Evolutionary conservation across 2,113 vertebrate species (phyloP).

Genomic region (Trinectes maculatus): DNA sequence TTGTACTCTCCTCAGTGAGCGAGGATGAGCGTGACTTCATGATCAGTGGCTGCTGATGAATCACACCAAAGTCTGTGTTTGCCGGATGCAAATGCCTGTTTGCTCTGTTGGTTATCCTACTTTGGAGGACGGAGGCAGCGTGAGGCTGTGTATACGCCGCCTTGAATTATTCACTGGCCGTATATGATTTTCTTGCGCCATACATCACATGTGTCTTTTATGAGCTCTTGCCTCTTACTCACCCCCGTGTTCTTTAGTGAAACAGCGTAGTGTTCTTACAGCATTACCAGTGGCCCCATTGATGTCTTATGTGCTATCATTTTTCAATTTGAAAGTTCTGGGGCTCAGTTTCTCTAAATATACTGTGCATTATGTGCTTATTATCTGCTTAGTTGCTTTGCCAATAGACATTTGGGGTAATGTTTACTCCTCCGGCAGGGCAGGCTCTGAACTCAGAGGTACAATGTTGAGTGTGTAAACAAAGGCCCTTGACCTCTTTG

Average conservation of each 20-base stretch:
- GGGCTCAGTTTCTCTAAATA: constrained; percentile 60
- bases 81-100: constrained; percentile 68
- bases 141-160: constrained; percentile 27
- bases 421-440: constrained; percentile 44
- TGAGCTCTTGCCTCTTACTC: constrained; percentile 10
- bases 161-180: constrained; percentile 64
- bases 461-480: constrained; percentile 13
- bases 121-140: constrained; percentile 38
- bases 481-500: constrained; percentile 10
- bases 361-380: constrained; percentile 53
- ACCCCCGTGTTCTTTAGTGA: neutral
- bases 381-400: constrained; percentile 57
- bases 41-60: constrained; percentile 60
- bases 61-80: constrained; percentile 64
- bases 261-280: constrained; percentile 11
- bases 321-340: constrained; percentile 71
- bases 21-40: constrained; percentile 52
- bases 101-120: constrained; percentile 64
- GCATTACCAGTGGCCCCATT: constrained; percentile 32
- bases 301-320: constrained; percentile 42
- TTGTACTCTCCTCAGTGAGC: constrained; percentile 55
- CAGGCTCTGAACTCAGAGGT: constrained; percentile 16
- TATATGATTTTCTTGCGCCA: constrained; percentile 53
- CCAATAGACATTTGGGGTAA: constrained; percentile 38
- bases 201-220: constrained; percentile 20